Percentiles rank a stretch among this genome's conserved stretches.
These are phyloP conservation scores for Danio kyathit DNA, from an alignment of 2,797 vertebrate genomes.

Conservation along the genomic window DNA sequence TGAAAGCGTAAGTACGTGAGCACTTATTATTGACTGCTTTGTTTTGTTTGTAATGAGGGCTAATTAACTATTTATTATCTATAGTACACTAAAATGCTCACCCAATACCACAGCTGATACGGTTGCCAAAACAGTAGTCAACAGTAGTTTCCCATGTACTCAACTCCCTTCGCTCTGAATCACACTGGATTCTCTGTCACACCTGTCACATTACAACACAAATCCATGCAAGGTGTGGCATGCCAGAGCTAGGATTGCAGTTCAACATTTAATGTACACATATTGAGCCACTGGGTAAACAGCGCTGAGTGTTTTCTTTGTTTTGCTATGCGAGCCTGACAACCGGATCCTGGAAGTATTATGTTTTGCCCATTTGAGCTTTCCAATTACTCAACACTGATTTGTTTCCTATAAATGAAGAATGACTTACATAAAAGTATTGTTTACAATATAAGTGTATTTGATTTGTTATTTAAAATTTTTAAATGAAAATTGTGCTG, in stretches of 20 bases:
- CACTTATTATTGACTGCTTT: too few species aligned
- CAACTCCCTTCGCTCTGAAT: constrained; percentile 27
- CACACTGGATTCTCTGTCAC: constrained; percentile 7
- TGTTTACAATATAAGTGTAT: too few species aligned
- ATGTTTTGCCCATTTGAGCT: constrained; percentile 63
- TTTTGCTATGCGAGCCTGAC: constrained; percentile 60
- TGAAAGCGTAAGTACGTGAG: too few species aligned
- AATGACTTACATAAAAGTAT: constrained; percentile 10
- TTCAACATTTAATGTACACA: constrained; percentile 20
- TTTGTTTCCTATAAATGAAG: constrained; percentile 59
- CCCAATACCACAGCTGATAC: not conserved
- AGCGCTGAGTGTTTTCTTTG: constrained; percentile 47
- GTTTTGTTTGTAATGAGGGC: too few species aligned
- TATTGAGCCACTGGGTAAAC: constrained; percentile 40
- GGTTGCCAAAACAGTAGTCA: not conserved
- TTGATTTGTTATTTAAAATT: too few species aligned
- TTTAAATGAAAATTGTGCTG: too few species aligned
- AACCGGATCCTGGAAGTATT: constrained; percentile 62
- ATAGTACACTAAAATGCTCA: too few species aligned
- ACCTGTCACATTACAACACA: constrained; percentile 39
- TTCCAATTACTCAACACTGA: constrained; percentile 66
- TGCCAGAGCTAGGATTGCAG: not conserved
- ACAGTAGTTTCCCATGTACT: not conserved
- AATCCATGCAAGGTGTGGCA: constrained; percentile 42
- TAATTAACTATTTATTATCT: too few species aligned